Evolutionary conservation across 2,888 invertebrate genomes (phyloP).

Genomic region (Meteorus cinctellus): DNA sequence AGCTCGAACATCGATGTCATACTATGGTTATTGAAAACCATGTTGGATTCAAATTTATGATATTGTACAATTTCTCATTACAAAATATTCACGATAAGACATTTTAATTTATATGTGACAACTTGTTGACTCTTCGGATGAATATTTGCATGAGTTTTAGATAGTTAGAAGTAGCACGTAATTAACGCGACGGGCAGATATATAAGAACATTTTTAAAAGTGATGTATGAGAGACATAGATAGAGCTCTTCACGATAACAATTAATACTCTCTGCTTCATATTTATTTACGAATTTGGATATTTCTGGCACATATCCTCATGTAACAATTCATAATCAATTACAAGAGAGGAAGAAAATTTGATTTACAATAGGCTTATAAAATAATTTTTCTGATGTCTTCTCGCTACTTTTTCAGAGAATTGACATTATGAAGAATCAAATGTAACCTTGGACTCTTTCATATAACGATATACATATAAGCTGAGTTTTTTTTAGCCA

Average conservation of each 20-base stretch:
- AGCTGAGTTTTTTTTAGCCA: neutral
- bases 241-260: neutral
- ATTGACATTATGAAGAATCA: neutral
- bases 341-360: too few species aligned
- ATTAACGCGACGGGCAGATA: neutral
- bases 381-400: neutral
- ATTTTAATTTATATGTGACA: neutral
- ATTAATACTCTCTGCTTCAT: neutral
- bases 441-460: neutral
- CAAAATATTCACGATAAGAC: neutral
- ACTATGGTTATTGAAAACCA: neutral
- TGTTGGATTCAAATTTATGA: constrained; percentile 18
- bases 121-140: neutral
- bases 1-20: neutral
- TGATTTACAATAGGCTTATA: too few species aligned
- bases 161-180: constrained; percentile 3
- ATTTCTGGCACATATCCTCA: too few species aligned
- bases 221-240: neutral
- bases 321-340: too few species aligned
- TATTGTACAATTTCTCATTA: neutral
- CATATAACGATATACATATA: neutral
- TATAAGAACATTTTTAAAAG: neutral
- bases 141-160: constrained; percentile 5
- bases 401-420: neutral
- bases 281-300: too few species aligned